Conservation (phyloP, 2,888 invertebrate species). For the Salticus scenicus region DNA sequence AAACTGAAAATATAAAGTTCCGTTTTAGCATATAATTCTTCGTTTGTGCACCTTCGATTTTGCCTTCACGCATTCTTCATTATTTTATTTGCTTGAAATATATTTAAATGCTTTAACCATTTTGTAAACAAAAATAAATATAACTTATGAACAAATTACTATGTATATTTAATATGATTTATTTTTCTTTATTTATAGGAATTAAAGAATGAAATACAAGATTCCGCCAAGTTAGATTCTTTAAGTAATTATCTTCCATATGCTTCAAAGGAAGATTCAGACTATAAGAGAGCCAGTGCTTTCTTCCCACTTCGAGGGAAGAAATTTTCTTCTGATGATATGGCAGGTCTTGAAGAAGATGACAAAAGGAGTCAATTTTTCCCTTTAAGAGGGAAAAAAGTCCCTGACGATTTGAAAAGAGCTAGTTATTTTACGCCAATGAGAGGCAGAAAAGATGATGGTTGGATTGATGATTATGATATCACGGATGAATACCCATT, state of each 20-base stretch:
- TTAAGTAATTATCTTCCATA: background rate
- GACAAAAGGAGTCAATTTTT: conserved; percentile 32
- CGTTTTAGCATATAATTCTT: too few species aligned
- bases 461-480: conserved; percentile 15
- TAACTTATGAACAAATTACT: too few species aligned
- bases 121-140: too few species aligned
- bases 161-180: background rate
- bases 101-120: too few species aligned
- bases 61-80: too few species aligned
- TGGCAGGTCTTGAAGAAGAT: conserved; percentile 29
- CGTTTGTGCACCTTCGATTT: too few species aligned
- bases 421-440: conserved; percentile 65
- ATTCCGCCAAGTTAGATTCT: conserved; percentile 22
- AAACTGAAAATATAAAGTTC: too few species aligned
- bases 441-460: conserved; percentile 60
- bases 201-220: conserved; percentile 17
- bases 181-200: conserved; percentile 23
- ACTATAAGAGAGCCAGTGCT: conserved; percentile 40
- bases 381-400: conserved; percentile 55
- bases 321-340: conserved; percentile 13
- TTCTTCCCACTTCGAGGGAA: conserved; percentile 54
- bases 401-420: conserved; percentile 38
- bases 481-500: conserved; percentile 12
- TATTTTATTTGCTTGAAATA: too few species aligned
- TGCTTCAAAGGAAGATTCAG: conserved; percentile 24